These are phyloP conservation scores for Megastigmus dorsalis DNA, from an alignment of 2,888 invertebrate species.

Conservation along the genomic window DNA sequence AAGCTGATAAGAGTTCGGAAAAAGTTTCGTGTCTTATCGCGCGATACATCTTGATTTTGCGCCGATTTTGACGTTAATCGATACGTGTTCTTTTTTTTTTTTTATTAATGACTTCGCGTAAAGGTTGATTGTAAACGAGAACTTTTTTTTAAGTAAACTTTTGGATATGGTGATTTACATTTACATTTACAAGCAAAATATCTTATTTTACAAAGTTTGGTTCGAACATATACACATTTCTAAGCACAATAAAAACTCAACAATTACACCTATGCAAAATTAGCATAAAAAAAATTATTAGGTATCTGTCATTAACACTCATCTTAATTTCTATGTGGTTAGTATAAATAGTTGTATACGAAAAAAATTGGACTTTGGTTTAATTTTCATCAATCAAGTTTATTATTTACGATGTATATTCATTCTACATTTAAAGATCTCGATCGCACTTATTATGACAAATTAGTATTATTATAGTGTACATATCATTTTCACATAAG, in stretches of 20 bases:
- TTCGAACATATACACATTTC: no score
- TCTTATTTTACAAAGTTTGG: no score
- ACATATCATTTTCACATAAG: constrained; percentile 14
- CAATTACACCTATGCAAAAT: no score
- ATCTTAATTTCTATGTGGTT: no score
- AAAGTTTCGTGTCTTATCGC: constrained; percentile 14
- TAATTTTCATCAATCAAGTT: constrained; percentile 21
- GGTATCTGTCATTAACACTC: no score
- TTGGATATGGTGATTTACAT: no score
- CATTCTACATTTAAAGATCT: constrained; percentile 34
- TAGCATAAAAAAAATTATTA: no score
- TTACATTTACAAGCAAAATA: no score
- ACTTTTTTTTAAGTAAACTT: no score
- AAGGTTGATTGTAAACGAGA: no score
- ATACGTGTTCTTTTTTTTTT: constrained; percentile 1
- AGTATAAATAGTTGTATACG: background rate
- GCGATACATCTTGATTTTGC: background rate
- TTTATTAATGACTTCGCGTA: no score
- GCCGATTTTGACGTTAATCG: background rate
- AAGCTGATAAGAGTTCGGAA: constrained; percentile 18
- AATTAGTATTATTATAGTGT: constrained; percentile 22
- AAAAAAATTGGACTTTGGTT: background rate
- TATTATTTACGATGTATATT: constrained; percentile 41
- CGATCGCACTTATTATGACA: constrained; percentile 31
- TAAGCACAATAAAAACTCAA: no score